A percentile compares a stretch with the other conserved stretches of the same genome.
Conservation (phyloP, 1,140 invertebrate genomes). For the Temnothorax nylanderi region DNA sequence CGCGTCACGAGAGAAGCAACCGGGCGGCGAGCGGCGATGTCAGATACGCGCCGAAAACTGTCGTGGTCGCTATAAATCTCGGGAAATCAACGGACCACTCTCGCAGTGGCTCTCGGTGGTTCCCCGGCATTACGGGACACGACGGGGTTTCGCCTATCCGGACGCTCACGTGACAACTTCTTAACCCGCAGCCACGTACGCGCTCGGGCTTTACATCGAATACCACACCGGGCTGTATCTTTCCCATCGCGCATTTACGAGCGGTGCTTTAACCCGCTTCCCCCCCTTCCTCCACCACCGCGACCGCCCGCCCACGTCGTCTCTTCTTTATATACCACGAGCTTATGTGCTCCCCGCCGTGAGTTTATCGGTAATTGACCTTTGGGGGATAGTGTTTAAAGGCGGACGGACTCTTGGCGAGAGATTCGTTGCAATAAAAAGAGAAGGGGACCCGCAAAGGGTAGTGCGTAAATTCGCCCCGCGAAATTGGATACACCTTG, state of each 20-base stretch:
- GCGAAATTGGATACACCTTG: slow-evolving; percentile 41
- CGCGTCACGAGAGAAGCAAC: slow-evolving; percentile 49
- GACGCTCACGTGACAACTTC: slow-evolving; percentile 69
- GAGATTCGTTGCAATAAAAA: slow-evolving; percentile 35
- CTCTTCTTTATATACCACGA: slow-evolving; percentile 56
- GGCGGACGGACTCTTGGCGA: neutral
- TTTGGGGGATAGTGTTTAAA: slow-evolving; percentile 44
- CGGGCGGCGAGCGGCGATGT: neutral
- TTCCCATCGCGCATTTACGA: slow-evolving; percentile 63
- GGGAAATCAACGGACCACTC: slow-evolving; percentile 58
- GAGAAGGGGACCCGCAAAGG: neutral
- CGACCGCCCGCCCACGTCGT: neutral
- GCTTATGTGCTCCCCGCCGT: slow-evolving; percentile 37
- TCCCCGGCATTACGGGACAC: slow-evolving; percentile 17
- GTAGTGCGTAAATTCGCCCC: neutral
- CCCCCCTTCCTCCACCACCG: neutral
- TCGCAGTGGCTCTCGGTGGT: neutral
- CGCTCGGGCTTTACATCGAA: slow-evolving; percentile 58
- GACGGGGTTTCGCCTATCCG: slow-evolving; percentile 33
- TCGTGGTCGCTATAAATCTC: slow-evolving; percentile 61
- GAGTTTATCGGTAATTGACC: slow-evolving; percentile 74
- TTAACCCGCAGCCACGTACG: slow-evolving; percentile 59
- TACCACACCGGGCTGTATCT: neutral
- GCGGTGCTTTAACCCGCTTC: slow-evolving; percentile 35
- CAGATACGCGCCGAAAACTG: slow-evolving; percentile 19